These are phyloP conservation scores for Lagria hirta DNA, from an alignment of 2,888 invertebrate genomes.

Conservation along the genomic window DNA sequence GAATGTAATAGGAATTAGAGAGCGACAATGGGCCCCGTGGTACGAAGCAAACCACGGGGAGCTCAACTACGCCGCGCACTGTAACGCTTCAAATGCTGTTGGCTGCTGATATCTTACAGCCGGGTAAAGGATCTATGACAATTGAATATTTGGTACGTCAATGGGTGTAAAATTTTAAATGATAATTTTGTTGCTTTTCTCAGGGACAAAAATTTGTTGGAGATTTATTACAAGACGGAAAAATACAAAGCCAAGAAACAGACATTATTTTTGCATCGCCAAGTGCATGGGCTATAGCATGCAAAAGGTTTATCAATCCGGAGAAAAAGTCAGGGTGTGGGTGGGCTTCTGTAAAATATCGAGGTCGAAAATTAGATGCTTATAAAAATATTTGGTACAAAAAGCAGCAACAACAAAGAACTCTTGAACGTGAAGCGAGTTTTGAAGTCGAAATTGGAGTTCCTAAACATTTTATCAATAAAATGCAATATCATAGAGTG, in stretches of 20 bases:
- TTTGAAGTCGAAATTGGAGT: constrained; percentile 36
- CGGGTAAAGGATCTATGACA: constrained; percentile 82
- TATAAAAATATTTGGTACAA: constrained; percentile 85
- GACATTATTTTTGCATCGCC: constrained; percentile 86
- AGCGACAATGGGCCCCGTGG: constrained; percentile 41
- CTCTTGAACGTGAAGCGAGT: constrained; percentile 40
- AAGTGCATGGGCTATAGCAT: constrained; percentile 91
- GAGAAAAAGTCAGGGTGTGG: constrained; percentile 91
- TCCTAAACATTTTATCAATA: constrained; percentile 37
- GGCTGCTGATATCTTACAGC: constrained; percentile 79
- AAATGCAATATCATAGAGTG: constrained; percentile 59
- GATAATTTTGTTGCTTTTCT: constrained; percentile 29
- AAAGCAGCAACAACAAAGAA: constrained; percentile 57
- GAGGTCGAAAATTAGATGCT: constrained; percentile 83
- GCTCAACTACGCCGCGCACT: constrained; percentile 51
- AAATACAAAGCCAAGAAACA: constrained; percentile 86
- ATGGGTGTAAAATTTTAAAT: constrained; percentile 13
- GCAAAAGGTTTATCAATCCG: constrained; percentile 87
- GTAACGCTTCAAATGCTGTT: constrained; percentile 86
- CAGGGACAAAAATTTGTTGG: constrained; percentile 89
- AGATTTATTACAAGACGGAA: constrained; percentile 81
- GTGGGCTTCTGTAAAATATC: constrained; percentile 89
- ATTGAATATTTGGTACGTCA: constrained; percentile 81
- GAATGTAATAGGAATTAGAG: constrained; percentile 46
- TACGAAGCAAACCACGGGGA: constrained; percentile 41